Evolutionary conservation across 2,113 vertebrate species (phyloP).

Genomic region (Seriola dumerili): DNA sequence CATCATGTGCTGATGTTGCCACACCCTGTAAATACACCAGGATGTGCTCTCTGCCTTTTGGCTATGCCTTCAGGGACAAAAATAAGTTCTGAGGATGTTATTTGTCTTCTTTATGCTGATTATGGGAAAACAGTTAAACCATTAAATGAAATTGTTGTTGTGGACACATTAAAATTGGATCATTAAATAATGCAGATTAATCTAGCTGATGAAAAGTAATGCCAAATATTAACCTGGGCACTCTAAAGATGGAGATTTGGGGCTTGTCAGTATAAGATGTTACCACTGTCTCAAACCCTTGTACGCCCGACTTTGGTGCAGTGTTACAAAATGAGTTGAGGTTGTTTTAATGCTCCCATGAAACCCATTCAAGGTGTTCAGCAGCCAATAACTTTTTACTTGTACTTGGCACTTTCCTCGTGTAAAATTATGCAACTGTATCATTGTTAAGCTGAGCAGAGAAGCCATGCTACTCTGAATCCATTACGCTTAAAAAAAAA

Average conservation of each 20-base stretch:
- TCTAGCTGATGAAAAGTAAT: constrained; percentile 2
- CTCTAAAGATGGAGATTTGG: constrained; percentile 3
- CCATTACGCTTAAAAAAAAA: constrained; percentile 32
- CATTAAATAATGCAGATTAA: background rate
- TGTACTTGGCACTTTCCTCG: background rate
- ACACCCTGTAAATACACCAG: constrained; percentile 68
- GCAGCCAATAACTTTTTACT: constrained; percentile 26
- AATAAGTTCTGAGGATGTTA: background rate
- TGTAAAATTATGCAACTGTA: constrained; percentile 37
- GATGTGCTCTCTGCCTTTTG: constrained; percentile 33
- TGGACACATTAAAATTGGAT: background rate
- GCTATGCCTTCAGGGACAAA: background rate
- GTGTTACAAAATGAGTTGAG: constrained; percentile 3
- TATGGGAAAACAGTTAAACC: background rate
- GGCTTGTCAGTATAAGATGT: background rate
- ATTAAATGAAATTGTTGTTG: background rate
- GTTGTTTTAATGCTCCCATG: constrained; percentile 33
- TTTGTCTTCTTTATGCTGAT: constrained; percentile 10
- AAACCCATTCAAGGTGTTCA: constrained; percentile 45
- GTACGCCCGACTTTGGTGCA: background rate
- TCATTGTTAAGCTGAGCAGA: constrained; percentile 32
- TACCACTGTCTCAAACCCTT: background rate
- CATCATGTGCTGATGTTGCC: constrained; percentile 35
- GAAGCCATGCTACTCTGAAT: constrained; percentile 37
- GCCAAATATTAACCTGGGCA: background rate